phyloP scores from a whole-genome alignment of 1,140 invertebrate genomes.

The Drosophila trapezifrons region DNA sequence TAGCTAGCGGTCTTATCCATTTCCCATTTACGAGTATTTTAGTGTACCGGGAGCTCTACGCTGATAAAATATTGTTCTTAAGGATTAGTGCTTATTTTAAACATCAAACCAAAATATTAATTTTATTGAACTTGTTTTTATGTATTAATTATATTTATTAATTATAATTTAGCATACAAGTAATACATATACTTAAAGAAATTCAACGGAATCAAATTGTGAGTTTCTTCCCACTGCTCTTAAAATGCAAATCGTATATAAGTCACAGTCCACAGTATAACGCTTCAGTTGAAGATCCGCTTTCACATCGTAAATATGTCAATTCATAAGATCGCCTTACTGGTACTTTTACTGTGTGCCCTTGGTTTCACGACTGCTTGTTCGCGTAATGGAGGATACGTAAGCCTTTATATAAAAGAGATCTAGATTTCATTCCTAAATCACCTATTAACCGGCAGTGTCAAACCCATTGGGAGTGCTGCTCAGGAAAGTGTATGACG shows the following conservation, averaged over 20 bases:
- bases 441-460: slow-evolving; percentile 41
- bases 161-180: too few species aligned
- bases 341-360: slow-evolving; percentile 15
- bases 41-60: too few species aligned
- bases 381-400: slow-evolving; percentile 51
- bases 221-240: slow-evolving; percentile 7
- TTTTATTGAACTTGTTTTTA: too few species aligned
- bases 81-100: too few species aligned
- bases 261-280: background rate
- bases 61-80: too few species aligned
- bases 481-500: slow-evolving; percentile 70
- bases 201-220: background rate
- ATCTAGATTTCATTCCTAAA: background rate
- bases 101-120: too few species aligned
- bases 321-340: background rate
- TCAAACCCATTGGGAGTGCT: slow-evolving; percentile 69
- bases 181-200: too few species aligned
- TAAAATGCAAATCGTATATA: slow-evolving; percentile 15
- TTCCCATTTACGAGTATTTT: too few species aligned
- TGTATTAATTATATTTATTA: too few species aligned
- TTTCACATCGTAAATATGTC: slow-evolving; percentile 48
- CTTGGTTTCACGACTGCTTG: slow-evolving; percentile 18
- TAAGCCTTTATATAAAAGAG: slow-evolving; percentile 33
- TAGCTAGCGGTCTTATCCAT: too few species aligned
- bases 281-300: slow-evolving; percentile 42